These are phyloP conservation scores for Sebastes glaucus DNA, from an alignment of 2,797 vertebrate genomes.

Conservation along the genomic window DNA sequence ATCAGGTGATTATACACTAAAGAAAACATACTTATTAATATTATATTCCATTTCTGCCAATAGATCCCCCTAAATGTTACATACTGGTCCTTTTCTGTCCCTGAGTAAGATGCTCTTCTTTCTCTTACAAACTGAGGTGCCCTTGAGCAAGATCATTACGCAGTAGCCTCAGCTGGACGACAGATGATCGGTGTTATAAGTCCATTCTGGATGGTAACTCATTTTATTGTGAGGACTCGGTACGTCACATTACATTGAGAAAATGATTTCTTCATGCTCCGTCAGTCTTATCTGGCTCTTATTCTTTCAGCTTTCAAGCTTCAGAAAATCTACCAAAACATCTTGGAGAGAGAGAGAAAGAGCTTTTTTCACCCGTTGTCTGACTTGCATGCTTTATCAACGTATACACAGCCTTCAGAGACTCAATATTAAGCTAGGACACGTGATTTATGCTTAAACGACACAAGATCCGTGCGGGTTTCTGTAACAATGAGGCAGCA, in stretches of 20 bases:
- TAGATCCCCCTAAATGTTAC: no score
- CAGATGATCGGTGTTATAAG: slow-evolving; percentile 2
- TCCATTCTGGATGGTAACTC: slow-evolving; percentile 19
- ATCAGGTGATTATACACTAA: no score
- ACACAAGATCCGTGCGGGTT: slow-evolving; percentile 24
- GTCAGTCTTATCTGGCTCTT: slow-evolving; percentile 43
- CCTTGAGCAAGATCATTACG: slow-evolving; percentile 22
- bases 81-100: not conserved
- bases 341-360: slow-evolving; percentile 8
- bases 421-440: slow-evolving; percentile 37
- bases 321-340: slow-evolving; percentile 54
- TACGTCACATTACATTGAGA: slow-evolving; percentile 37
- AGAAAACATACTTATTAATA: no score
- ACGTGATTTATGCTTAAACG: slow-evolving; percentile 51
- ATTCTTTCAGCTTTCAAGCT: slow-evolving; percentile 58
- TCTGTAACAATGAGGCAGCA: slow-evolving; percentile 47
- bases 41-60: no score
- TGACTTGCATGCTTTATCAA: slow-evolving; percentile 54
- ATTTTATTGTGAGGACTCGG: slow-evolving; percentile 41
- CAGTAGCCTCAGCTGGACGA: slow-evolving; percentile 11
- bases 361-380: slow-evolving; percentile 36
- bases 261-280: slow-evolving; percentile 50
- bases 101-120: not conserved
- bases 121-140: not conserved
- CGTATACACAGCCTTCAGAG: slow-evolving; percentile 49